phyloP scores from a whole-genome alignment of 1,140 invertebrate species.

The Helicoverpa zea region DNA sequence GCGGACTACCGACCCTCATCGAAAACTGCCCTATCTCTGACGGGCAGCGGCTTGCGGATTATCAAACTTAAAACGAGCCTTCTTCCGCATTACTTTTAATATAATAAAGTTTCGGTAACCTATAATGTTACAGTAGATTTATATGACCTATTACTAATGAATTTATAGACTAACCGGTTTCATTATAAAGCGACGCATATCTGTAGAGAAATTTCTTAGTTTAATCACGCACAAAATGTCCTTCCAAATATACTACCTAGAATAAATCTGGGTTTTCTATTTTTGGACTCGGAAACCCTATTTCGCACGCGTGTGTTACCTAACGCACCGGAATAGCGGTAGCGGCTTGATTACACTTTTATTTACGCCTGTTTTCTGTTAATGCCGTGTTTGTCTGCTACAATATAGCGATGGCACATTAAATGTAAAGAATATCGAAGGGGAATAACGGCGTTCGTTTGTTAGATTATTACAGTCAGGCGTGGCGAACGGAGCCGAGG shows the following conservation, averaged over 20 bases:
- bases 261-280: too few relatives aligned
- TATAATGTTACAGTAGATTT: slow-evolving; percentile 23
- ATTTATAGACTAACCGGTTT: not conserved
- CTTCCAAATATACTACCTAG: too few relatives aligned
- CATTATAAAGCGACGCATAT: not conserved
- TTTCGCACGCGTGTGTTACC: slow-evolving; percentile 30
- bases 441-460: slow-evolving; percentile 49
- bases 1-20: slow-evolving; percentile 62
- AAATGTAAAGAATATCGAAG: slow-evolving; percentile 28
- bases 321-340: slow-evolving; percentile 16
- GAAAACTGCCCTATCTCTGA: slow-evolving; percentile 67
- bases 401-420: slow-evolving; percentile 8
- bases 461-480: slow-evolving; percentile 52
- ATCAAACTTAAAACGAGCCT: slow-evolving; percentile 70
- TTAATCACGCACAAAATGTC: too few relatives aligned
- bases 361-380: slow-evolving; percentile 13
- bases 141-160: not conserved
- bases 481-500: slow-evolving; percentile 50
- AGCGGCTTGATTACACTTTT: slow-evolving; percentile 22
- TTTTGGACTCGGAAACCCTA: not conserved
- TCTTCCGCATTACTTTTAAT: slow-evolving; percentile 52
- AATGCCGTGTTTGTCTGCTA: slow-evolving; percentile 24
- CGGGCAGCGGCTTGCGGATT: slow-evolving; percentile 68
- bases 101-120: slow-evolving; percentile 23
- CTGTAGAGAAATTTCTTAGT: slow-evolving; percentile 26